Base-by-base conservation (phyloP, 2,797 vertebrate genomes). In the Anisognathus igniventris region DNA sequence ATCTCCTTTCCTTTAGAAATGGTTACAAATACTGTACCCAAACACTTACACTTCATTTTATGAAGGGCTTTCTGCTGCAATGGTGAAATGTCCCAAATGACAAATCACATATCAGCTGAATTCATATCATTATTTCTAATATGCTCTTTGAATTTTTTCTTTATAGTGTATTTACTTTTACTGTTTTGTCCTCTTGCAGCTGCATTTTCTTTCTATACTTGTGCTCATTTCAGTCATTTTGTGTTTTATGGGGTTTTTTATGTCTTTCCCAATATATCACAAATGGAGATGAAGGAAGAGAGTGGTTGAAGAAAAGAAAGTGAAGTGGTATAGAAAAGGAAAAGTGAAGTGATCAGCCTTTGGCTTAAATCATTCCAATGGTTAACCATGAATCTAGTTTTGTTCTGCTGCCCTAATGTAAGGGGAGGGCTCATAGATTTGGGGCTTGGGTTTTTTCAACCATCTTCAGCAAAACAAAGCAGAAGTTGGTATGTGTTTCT, bases 41-140 rank as follows among this genome's bases (percentile, higher is more conserved):
- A 80, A 95, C 33, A 70, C 56, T 91, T 74, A n/a, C 1, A 82
- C 65, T 68, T 91, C 78, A 62, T 68, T 75, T 57, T 31, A 3
- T 94, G 84, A 91, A 95, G 91, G 72, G 76, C 39, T 88, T 79
- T 93, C 92, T 95, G 92, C 89, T 94, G 92, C 44, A 19, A 31
- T 54, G 66, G 81, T 88, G 54, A 95, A 94, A 83, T 44, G 54
- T 31, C 81, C 84, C 68, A 91, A 92, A 95, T 87, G 68, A 74
- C 37, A 92, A 86, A 87, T 51, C 64, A 60, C 12, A 23, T 1
- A 0, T 72, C 84, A 83, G 60, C 35, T 92, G 75, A 92, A 94
- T 92, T 88, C 6, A 42, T 68, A 28, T 66, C 40, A 51, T 88
- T 80, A 80, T 93, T 93, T 95, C 47, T 88, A 82, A 83, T 80